Percentiles rank a stretch among this genome's conserved stretches.
Conservation (phyloP, 1,140 invertebrate genomes). For the Drosophila kikkawai region DNA sequence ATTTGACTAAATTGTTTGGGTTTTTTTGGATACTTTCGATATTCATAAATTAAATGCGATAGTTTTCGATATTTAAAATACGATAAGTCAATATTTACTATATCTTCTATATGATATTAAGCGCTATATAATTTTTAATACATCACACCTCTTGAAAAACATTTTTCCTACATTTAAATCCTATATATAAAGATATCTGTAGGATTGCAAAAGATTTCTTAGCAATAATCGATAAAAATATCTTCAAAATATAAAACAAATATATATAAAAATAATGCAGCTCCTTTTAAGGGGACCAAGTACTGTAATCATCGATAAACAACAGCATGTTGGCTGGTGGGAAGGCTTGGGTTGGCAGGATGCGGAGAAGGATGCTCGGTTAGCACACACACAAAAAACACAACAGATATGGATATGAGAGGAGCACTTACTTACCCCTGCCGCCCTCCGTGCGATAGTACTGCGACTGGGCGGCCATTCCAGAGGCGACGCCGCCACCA, state of each 20-base stretch:
- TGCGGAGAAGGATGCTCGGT: conserved; percentile 7
- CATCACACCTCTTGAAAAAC: too few relatives aligned
- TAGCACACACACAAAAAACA: conserved; percentile 35
- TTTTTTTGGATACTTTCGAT: too few relatives aligned
- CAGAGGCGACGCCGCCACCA: conserved; percentile 30
- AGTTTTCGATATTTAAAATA: not conserved
- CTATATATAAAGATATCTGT: too few relatives aligned
- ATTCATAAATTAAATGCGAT: not conserved
- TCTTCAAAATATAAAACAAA: not conserved
- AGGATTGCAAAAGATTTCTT: too few relatives aligned
- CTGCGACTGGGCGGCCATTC: conserved; percentile 63
- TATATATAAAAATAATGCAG: not conserved
- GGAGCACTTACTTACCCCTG: conserved; percentile 85
- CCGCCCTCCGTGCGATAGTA: conserved; percentile 80
- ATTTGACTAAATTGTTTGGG: too few relatives aligned
- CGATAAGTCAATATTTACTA: too few relatives aligned
- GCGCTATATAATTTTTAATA: too few relatives aligned
- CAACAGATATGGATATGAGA: conserved; percentile 54
- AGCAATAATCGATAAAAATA: too few relatives aligned
- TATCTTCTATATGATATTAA: too few relatives aligned
- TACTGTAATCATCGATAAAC: conserved; percentile 5
- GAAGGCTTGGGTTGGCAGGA: not conserved
- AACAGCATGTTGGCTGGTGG: not conserved
- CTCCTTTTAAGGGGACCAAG: not conserved
- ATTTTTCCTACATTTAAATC: too few relatives aligned